Conservation (phyloP, 53 echinoderm and acorn worm genomes). For the Patiria pectinifera region DNA sequence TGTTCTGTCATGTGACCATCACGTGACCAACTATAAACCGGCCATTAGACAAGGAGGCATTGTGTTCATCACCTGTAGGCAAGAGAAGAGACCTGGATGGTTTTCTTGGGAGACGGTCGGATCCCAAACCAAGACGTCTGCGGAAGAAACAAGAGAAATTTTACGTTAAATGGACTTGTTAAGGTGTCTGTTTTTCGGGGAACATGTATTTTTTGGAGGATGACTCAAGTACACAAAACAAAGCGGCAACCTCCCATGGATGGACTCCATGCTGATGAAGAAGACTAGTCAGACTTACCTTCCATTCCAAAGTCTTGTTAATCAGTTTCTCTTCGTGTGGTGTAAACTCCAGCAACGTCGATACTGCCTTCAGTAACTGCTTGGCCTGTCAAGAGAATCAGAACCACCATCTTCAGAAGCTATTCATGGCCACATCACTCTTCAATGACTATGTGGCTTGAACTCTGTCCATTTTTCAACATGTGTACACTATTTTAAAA, state of each 20-base stretch:
- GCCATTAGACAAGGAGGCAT: not conserved
- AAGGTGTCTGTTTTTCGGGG: no score
- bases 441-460: not conserved
- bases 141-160: not conserved
- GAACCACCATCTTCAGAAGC: not conserved
- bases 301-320: conserved; percentile 89
- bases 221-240: no score
- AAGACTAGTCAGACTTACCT: conserved; percentile 64
- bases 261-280: not conserved
- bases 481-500: no score
- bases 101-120: conserved; percentile 79
- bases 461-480: no score
- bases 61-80: conserved; percentile 50
- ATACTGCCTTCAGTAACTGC: conserved; percentile 95
- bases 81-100: conserved; percentile 49
- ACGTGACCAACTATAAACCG: not conserved
- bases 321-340: conserved; percentile 87
- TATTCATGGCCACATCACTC: not conserved
- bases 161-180: no score
- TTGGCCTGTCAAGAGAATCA: conserved; percentile 74
- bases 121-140: conserved; percentile 90
- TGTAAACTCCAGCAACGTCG: conserved; percentile 90
- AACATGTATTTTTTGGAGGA: no score
- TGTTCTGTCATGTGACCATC: no score
- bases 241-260: no score